Percentiles rank a stretch among this genome's conserved stretches.
Evolutionary conservation across 2,113 vertebrate genomes (phyloP).

Genomic region (Parus major): DNA sequence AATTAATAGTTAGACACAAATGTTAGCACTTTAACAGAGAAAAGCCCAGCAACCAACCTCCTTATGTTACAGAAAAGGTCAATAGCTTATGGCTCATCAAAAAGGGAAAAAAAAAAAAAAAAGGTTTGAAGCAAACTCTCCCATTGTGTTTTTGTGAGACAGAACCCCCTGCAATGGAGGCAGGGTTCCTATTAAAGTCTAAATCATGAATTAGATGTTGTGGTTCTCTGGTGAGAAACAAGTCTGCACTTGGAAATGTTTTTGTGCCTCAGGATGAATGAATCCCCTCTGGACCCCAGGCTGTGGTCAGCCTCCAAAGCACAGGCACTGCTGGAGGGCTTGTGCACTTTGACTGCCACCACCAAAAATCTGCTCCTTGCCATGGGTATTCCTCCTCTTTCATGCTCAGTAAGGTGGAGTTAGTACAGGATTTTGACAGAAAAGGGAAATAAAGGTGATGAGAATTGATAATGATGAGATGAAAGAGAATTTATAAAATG

Average conservation of each 20-base stretch:
- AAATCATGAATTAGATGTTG: background rate
- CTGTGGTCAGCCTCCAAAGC: background rate
- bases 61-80: slow-evolving; percentile 19
- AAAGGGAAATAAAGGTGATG: background rate
- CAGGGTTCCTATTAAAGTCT: background rate
- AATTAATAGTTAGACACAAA: slow-evolving; percentile 37
- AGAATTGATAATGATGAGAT: background rate
- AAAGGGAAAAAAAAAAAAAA: background rate
- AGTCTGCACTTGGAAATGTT: background rate
- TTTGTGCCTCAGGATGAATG: rapidly evolving
- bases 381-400: background rate
- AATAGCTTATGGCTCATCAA: background rate
- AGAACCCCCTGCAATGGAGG: background rate
- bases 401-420: background rate
- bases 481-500: background rate
- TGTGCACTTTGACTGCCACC: rapidly evolving
- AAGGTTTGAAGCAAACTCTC: background rate
- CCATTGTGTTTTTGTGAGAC: background rate
- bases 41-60: background rate
- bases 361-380: background rate
- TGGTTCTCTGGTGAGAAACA: background rate
- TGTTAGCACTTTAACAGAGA: slow-evolving; percentile 1
- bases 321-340: rapidly evolving
- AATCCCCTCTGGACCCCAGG: background rate
- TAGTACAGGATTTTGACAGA: background rate